Evolutionary conservation across 2,797 vertebrate genomes (phyloP).

Genomic region (Halcyon smyrnensis): DNA sequence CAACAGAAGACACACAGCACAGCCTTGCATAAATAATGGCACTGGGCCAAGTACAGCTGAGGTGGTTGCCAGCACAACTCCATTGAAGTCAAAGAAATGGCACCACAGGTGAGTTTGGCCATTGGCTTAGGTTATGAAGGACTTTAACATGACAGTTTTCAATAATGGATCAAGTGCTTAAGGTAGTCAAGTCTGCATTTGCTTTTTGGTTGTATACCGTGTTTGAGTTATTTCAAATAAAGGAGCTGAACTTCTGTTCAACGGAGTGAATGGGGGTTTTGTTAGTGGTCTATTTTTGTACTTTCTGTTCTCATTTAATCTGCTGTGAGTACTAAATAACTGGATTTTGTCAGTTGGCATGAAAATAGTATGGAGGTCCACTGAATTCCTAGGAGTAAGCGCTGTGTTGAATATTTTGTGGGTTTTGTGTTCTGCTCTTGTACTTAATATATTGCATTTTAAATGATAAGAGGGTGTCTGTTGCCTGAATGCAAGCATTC

Average conservation of each 20-base stretch:
- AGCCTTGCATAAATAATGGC: conserved; percentile 53
- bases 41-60: conserved; percentile 13
- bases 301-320: background rate
- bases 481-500: background rate
- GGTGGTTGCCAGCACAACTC: conserved; percentile 36
- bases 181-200: background rate
- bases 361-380: background rate
- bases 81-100: background rate
- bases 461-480: background rate
- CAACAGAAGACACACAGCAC: conserved; percentile 40
- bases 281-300: background rate
- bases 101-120: background rate
- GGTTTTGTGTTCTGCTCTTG: background rate
- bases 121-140: background rate
- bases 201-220: background rate
- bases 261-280: background rate
- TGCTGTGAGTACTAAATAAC: background rate
- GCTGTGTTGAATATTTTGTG: background rate
- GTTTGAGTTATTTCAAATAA: background rate
- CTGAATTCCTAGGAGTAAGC: background rate
- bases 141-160: background rate
- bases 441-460: background rate
- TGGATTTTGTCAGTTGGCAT: background rate
- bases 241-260: background rate
- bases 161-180: background rate